Conservation (phyloP, 1,140 invertebrate species). For the Medauroidea extradentata region DNA sequence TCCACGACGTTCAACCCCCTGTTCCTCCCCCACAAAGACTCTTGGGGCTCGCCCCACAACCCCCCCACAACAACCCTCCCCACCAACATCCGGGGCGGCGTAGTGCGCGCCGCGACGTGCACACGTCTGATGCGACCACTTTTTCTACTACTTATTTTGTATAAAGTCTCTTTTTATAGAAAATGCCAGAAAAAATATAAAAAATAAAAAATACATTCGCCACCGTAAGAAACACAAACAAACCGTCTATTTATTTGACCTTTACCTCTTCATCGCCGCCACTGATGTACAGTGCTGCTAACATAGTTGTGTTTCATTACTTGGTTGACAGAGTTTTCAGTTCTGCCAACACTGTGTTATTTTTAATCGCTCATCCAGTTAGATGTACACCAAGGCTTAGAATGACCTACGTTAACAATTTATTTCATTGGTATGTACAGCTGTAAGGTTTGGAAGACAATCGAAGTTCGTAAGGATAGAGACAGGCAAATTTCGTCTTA, state of each 20-base stretch:
- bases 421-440: no score
- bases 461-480: no score
- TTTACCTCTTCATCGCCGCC: not conserved
- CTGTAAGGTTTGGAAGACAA: no score
- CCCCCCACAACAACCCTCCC: not conserved
- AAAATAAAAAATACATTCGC: constrained; percentile 16
- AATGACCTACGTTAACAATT: no score
- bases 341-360: no score
- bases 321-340: no score
- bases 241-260: not conserved
- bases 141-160: constrained; percentile 11
- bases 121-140: not conserved
- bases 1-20: not conserved
- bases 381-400: no score
- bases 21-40: not conserved
- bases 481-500: no score
- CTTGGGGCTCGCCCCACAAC: not conserved
- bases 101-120: not conserved
- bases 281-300: not conserved
- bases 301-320: no score
- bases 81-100: not conserved
- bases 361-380: no score
- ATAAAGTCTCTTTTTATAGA: constrained; percentile 12
- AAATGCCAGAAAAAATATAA: constrained; percentile 7
- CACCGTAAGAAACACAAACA: constrained; percentile 9